Evolutionary conservation across 2,888 invertebrate genomes (phyloP).

Genomic region (Heliconius erato): DNA sequence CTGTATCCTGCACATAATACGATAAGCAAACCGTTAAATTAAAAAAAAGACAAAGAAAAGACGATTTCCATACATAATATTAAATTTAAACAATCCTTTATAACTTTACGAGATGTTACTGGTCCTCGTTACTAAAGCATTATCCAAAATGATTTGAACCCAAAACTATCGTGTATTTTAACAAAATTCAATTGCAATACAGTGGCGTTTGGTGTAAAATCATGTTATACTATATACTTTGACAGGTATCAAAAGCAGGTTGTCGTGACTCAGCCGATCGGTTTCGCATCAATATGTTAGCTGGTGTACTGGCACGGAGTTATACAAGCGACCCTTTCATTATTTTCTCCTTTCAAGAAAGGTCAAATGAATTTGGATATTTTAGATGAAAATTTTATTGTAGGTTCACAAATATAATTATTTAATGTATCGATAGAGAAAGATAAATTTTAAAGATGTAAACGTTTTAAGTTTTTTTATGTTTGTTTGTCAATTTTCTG

Average conservation of each 20-base stretch:
- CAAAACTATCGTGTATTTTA: too few species aligned
- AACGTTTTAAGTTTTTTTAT: background rate
- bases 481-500: background rate
- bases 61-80: too few species aligned
- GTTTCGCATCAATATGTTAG: conserved; percentile 58
- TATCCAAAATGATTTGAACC: too few species aligned
- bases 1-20: too few species aligned
- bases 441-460: background rate
- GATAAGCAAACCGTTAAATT: too few species aligned
- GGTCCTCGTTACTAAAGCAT: too few species aligned
- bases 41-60: too few species aligned
- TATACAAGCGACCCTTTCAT: conserved; percentile 52
- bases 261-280: conserved; percentile 56
- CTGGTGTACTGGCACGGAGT: conserved; percentile 62
- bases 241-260: too few species aligned
- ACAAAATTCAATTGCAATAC: background rate
- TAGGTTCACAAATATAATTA: background rate
- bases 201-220: background rate
- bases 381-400: background rate
- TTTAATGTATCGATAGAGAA: background rate
- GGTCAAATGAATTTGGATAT: conserved; percentile 29
- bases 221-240: background rate
- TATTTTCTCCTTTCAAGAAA: conserved; percentile 20
- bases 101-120: too few species aligned
- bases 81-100: too few species aligned